Conservation (phyloP, 2,797 vertebrate species). For the Smutsia gigantea region DNA sequence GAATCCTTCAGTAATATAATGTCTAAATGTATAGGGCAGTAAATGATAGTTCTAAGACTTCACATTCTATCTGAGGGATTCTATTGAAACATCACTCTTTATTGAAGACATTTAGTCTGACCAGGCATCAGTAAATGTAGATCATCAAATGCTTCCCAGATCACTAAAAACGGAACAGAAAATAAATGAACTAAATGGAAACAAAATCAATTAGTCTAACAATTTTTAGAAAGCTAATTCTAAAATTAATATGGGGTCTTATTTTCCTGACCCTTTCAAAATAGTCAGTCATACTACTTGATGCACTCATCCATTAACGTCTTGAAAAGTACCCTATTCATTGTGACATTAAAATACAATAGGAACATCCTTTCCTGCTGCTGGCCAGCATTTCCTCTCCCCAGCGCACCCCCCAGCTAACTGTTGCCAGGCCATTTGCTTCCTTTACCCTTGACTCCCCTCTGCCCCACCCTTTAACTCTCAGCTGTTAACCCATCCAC, state of each 20-base stretch:
- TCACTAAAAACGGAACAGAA: background rate
- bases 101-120: background rate
- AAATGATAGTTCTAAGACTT: background rate
- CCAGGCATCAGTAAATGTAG: background rate
- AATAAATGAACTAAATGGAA: background rate
- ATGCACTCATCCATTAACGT: background rate
- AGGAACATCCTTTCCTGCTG: background rate
- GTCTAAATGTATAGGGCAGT: background rate
- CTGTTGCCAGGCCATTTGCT: background rate
- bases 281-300: background rate
- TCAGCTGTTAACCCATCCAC: background rate
- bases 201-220: background rate
- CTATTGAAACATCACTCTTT: background rate
- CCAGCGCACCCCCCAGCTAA: background rate
- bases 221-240: conserved; percentile 2
- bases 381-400: background rate
- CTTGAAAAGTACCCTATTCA: background rate
- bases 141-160: background rate
- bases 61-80: background rate
- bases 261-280: conserved; percentile 3
- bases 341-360: background rate
- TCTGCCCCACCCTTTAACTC: background rate
- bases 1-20: background rate
- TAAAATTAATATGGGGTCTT: background rate
- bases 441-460: no score